phyloP scores from a whole-genome alignment of 2,888 invertebrate species.

The Morinoia aosen region DNA sequence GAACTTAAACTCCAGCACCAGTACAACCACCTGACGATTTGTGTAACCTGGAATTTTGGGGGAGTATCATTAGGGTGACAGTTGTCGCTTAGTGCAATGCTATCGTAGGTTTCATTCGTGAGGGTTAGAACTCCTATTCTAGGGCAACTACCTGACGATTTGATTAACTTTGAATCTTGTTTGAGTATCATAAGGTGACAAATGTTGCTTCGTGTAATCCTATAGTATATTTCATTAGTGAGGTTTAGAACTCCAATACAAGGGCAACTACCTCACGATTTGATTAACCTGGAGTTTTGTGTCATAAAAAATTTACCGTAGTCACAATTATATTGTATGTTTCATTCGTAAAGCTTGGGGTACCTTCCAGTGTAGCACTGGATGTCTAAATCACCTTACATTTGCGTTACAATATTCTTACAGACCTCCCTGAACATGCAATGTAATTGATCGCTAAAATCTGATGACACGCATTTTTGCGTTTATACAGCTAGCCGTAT shows the following conservation, averaged over 20 bases:
- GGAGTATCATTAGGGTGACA: neutral
- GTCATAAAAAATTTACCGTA: neutral
- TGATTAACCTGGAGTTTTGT: constrained; percentile 19
- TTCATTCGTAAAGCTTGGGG: constrained; percentile 72
- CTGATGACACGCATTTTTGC: too few relatives aligned
- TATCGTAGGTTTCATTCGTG: too few relatives aligned
- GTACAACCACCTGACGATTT: constrained; percentile 59
- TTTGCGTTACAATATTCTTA: too few relatives aligned
- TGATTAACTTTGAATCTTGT: constrained; percentile 19
- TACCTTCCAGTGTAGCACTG: constrained; percentile 71
- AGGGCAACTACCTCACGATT: constrained; percentile 70
- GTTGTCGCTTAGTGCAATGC: too few relatives aligned
- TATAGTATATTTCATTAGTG: too few relatives aligned
- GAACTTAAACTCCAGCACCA: constrained; percentile 84
- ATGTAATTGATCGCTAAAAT: too few relatives aligned
- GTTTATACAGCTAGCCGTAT: too few relatives aligned
- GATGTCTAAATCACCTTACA: too few relatives aligned
- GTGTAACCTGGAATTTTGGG: constrained; percentile 33
- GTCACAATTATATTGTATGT: too few relatives aligned
- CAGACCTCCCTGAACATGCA: too few relatives aligned
- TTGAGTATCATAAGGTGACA: neutral
- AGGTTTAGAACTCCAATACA: constrained; percentile 78
- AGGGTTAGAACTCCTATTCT: constrained; percentile 78
- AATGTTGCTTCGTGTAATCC: too few relatives aligned
- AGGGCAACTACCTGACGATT: constrained; percentile 70